These are phyloP conservation scores for Busseola fusca DNA, from an alignment of 2,888 invertebrate species.

Conservation along the genomic window DNA sequence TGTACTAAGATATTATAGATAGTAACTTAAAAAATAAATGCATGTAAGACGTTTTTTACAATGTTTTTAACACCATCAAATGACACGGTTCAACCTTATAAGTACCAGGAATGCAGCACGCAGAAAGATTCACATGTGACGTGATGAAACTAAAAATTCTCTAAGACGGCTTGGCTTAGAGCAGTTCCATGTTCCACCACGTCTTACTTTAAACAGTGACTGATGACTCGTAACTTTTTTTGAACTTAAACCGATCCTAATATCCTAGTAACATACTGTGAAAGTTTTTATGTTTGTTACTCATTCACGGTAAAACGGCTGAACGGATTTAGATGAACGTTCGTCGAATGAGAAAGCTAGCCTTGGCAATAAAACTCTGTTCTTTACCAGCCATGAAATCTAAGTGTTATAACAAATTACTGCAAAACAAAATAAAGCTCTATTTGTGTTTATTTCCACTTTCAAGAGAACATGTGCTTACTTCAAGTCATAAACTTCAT, in stretches of 20 bases:
- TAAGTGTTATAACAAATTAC: conserved; percentile 28
- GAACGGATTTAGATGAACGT: not conserved
- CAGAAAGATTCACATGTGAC: not conserved
- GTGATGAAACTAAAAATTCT: not conserved
- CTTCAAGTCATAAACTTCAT: conserved; percentile 29
- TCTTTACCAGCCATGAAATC: not conserved
- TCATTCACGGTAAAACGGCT: not conserved
- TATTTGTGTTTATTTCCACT: conserved; percentile 25
- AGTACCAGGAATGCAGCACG: not conserved
- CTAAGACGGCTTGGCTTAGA: conserved; percentile 6
- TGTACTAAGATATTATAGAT: no score
- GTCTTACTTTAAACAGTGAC: conserved; percentile 18
- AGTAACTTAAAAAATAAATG: not conserved
- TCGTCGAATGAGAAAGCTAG: accelerated
- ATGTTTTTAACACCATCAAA: no score
- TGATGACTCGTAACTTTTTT: conserved; percentile 7
- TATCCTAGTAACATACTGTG: not conserved
- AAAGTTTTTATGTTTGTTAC: no score
- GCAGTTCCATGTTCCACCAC: conserved; percentile 3
- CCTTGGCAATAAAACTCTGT: not conserved
- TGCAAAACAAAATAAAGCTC: conserved; percentile 25
- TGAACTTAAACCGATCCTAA: not conserved
- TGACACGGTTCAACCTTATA: no score
- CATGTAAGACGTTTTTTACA: not conserved
- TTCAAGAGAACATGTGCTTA: conserved; percentile 29